Evolutionary conservation across 2,888 invertebrate species (phyloP), one percentile per base, ranked within the genome.

Genomic region (Catotricha subobsoleta): DNA sequence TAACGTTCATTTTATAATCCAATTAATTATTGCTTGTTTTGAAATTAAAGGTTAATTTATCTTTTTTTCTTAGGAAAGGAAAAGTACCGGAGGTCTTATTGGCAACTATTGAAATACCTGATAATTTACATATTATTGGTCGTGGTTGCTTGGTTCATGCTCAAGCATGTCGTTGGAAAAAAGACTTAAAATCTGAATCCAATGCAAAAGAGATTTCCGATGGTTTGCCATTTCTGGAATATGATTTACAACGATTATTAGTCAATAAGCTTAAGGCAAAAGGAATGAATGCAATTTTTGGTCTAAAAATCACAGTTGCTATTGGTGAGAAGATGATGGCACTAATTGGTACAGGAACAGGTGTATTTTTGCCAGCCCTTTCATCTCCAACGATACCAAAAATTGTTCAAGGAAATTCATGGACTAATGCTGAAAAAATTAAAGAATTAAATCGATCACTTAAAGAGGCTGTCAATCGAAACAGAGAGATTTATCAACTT

Each of bases 141-240:
- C 71, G 74, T 49, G 69, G 59, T 3, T 74, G 74, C 46, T 71
- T 80, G 46, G 66, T 80, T 46, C 79, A 80, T 55, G 72, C 75
- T 40, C 80, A 81, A 48, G 80, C 83, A 0, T 77, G 82, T 40
- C 73, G 86, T 34, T 69, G 76, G 0, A 76, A 90, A 48, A 75
- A 78, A 35, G 83, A 86, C 49, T 68, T 79, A 7, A 72, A 80
- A 10, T 80, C 84, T 0, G 92, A 92, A 63, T 69, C 80, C 1
- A 81, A 82, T 49, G 88, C 95, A 4, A 78, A 91, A 50, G 94
- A 95, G 65, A 86, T 97, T 44, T 92, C 92, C 2, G 87, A 95
- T 66, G 84, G 84, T 50, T 67, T 95, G 41, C 95, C 95, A 0
- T 95, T 95, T 66, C 63, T 95, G 41, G 95, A 97, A 60, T 95